Percentiles rank a stretch among this genome's conserved stretches.
Conservation (phyloP, 2,888 invertebrate species). For the Ecliptopera silaceata region DNA sequence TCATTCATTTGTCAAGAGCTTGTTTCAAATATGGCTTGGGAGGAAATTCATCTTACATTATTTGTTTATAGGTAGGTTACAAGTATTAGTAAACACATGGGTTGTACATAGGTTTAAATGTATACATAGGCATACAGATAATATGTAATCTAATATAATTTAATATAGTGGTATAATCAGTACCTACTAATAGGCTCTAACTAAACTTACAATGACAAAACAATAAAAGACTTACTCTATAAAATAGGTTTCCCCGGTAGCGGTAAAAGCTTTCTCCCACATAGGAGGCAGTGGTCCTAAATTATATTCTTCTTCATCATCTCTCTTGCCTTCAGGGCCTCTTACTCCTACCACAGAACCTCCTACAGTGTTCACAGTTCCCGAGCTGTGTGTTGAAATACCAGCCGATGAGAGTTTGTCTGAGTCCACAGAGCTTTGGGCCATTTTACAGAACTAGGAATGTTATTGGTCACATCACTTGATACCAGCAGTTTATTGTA, state of each 20-base stretch:
- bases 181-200: neutral
- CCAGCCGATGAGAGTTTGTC: conserved; percentile 78
- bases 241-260: conserved; percentile 98
- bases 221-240: conserved; percentile 94
- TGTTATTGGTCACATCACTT: conserved; percentile 29
- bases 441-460: conserved; percentile 52
- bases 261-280: conserved; percentile 99
- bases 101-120: too few relatives aligned
- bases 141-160: too few relatives aligned
- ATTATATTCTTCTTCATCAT: conserved; percentile 88
- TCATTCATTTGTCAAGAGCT: neutral
- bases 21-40: too few relatives aligned
- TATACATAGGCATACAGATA: too few relatives aligned
- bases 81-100: too few relatives aligned
- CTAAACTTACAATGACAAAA: neutral
- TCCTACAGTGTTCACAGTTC: conserved; percentile 74
- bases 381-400: conserved; percentile 77
- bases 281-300: conserved; percentile 96
- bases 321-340: conserved; percentile 69
- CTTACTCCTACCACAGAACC: conserved; percentile 77
- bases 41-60: too few relatives aligned
- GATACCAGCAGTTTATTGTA: conserved; percentile 30
- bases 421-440: conserved; percentile 75
- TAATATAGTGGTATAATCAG: too few relatives aligned
- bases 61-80: too few relatives aligned